Evolutionary conservation across 2,113 vertebrate species (phyloP), one percentile per base, ranked within the genome.

Genomic region (Rhabdornis inornatus): DNA sequence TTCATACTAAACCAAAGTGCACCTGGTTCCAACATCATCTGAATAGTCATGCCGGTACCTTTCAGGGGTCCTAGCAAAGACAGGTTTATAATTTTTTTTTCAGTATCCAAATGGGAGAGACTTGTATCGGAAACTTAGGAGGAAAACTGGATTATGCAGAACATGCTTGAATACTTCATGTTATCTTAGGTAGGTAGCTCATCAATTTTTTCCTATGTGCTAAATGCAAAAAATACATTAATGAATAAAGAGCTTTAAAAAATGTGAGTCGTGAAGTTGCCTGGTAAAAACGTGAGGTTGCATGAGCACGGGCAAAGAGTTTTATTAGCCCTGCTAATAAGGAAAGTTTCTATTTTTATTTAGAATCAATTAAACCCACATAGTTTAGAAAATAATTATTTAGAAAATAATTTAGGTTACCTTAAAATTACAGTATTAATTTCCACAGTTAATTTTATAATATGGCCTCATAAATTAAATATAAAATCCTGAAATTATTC

Each of bases 21-120:
- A 90, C 61, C 37, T 64, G 80, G 74, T 94, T 95, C 79, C 56
- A 77, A 91, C 63, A 69, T 25, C 44, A 87, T 39, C 55, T 94
- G 86, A 95, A 91, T 76, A 95, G 83, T 86, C 88, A 92, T 6
- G 44, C 74, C 80, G 87, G 95, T 96, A 97, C 90, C 63, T 94
- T 89, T 35, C 30, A 70, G 94, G 85, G 76, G 82, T 86, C 44
- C 45, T 24, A 31, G 59, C 39, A 19, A 47, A 52, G 64, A 35
- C 57, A 70, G 31, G 16, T 64, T 87, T 81, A 37, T 68, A 92
- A 94, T 11, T 44, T 64, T 49, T 69, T 78, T 28, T 88, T 70
- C 39, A 76, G 63, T 74, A 83, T 90, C 93, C 83, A 56, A 91
- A 50, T 75, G n/a, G 65, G 50, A 81, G 44, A 83, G 31, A 92